Conservation (phyloP, 2,888 invertebrate genomes). For the Herminia tarsipennalis region DNA sequence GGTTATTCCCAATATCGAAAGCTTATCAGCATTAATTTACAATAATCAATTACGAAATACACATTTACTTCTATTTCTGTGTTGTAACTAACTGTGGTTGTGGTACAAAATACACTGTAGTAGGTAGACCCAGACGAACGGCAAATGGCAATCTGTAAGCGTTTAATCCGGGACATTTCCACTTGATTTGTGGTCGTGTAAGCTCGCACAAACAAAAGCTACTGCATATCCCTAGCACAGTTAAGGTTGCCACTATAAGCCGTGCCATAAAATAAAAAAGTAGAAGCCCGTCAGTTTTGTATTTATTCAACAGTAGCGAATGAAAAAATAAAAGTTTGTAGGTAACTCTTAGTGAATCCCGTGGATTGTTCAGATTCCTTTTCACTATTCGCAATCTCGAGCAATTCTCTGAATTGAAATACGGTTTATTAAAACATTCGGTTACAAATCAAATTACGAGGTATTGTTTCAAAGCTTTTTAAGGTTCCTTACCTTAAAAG, state of each 20-base stretch:
- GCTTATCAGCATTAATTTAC: too few relatives aligned
- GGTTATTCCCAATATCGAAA: too few relatives aligned
- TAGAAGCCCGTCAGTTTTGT: not conserved
- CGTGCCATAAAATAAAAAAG: not conserved
- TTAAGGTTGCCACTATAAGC: not conserved
- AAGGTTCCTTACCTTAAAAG: too few relatives aligned
- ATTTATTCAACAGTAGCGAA: not conserved
- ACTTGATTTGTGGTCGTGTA: conserved; percentile 66
- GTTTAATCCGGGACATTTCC: conserved; percentile 52
- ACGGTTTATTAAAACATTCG: too few relatives aligned
- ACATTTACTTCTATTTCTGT: too few relatives aligned
- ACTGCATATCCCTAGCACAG: conserved; percentile 9
- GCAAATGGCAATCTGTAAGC: conserved; percentile 50
- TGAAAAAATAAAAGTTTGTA: not conserved
- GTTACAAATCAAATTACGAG: too few relatives aligned
- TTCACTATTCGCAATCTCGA: too few relatives aligned
- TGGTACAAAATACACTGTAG: conserved; percentile 15
- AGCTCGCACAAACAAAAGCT: conserved; percentile 53
- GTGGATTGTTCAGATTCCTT: too few relatives aligned
- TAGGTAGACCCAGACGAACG: conserved; percentile 25
- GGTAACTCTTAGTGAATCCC: too few relatives aligned
- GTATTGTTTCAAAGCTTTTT: too few relatives aligned
- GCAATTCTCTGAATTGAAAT: too few relatives aligned
- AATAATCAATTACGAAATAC: too few relatives aligned
- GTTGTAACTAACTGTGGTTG: conserved; percentile 1